Conservation (phyloP, 2,888 invertebrate species). For the Amiota communis region DNA sequence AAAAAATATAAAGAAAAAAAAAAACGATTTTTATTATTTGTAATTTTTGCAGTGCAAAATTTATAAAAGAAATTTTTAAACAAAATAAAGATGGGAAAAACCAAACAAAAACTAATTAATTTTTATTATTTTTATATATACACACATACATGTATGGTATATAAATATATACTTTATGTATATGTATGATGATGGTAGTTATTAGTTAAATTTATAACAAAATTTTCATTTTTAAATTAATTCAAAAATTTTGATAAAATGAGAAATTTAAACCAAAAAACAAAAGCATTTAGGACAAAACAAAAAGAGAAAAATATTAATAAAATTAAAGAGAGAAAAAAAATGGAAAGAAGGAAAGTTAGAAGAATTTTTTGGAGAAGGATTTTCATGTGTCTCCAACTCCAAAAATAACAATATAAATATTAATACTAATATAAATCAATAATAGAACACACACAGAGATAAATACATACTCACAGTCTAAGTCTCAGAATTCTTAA, state of each 20-base stretch:
- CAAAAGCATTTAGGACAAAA: constrained; percentile 29
- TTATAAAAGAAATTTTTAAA: not conserved
- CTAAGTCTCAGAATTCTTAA: too few relatives aligned
- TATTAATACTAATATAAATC: too few relatives aligned
- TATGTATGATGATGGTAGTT: too few relatives aligned
- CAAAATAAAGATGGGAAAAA: too few relatives aligned
- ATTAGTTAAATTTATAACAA: too few relatives aligned
- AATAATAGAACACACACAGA: constrained; percentile 27
- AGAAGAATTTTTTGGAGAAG: constrained; percentile 63
- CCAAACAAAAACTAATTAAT: constrained; percentile 44
- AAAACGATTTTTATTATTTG: constrained; percentile 7
- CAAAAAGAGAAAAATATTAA: constrained; percentile 28
- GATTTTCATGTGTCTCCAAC: constrained; percentile 49
- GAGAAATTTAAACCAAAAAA: too few relatives aligned
- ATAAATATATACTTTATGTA: too few relatives aligned
- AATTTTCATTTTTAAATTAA: too few relatives aligned
- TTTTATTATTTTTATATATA: constrained; percentile 14
- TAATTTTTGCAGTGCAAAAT: constrained; percentile 17
- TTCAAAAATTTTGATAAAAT: too few relatives aligned
- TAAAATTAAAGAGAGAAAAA: constrained; percentile 18
- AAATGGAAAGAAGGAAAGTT: constrained; percentile 45
- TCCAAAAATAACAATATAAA: constrained; percentile 44
- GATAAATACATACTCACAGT: not conserved
- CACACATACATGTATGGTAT: not conserved
- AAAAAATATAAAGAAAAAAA: constrained; percentile 38